phyloP scores from a whole-genome alignment of 2,797 vertebrate species.

The Gephyroberyx darwinii region DNA sequence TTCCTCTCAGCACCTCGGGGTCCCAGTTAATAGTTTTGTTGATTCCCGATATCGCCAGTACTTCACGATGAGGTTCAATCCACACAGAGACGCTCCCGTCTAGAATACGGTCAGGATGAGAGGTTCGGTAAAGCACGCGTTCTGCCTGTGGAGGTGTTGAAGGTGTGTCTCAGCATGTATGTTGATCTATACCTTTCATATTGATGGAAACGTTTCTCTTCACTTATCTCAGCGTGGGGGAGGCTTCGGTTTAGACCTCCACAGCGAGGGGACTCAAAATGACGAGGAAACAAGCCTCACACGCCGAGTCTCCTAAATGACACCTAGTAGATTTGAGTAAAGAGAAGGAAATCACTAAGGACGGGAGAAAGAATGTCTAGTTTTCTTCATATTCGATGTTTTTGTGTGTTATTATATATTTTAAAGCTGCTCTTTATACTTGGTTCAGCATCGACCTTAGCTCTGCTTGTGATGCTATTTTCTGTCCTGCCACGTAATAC shows the following conservation, averaged over 20 bases:
- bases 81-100: background rate
- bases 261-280: background rate
- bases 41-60: slow-evolving; percentile 9
- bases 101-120: slow-evolving; percentile 14
- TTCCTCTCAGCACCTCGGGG: background rate
- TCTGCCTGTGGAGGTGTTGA: background rate
- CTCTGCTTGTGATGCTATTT: no score
- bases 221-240: background rate
- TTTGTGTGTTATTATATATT: background rate
- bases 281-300: background rate
- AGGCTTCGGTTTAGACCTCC: background rate
- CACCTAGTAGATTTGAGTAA: background rate
- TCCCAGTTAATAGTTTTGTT: slow-evolving; percentile 24
- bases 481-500: no score
- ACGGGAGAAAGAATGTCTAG: no score
- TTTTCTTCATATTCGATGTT: background rate
- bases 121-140: background rate
- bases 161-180: background rate
- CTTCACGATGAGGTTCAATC: slow-evolving; percentile 1
- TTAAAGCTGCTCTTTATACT: background rate
- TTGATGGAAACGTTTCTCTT: background rate
- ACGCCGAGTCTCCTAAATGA: no score
- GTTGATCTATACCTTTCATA: background rate
- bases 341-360: no score
- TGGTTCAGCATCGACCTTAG: background rate